Base-by-base conservation (phyloP, 1,140 invertebrate genomes). In the Heliconius hewitsoni region DNA sequence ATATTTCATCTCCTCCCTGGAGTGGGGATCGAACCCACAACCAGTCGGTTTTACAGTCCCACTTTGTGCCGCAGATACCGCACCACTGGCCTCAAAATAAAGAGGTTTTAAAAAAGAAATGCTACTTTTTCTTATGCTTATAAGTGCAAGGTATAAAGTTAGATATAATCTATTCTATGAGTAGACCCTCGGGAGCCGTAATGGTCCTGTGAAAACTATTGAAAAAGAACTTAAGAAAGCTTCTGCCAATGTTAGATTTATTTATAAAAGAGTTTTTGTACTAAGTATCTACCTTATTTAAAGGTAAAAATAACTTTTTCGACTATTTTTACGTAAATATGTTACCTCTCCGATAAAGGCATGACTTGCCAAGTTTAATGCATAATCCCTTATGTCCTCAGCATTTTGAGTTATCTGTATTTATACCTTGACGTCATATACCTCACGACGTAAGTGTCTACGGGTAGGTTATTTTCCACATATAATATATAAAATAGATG, bases 171-270 rank as follows among this genome's bases (percentile, higher is more conserved):
- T 86, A 84, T 81, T 82, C 84, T 84, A 83, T 84, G 78, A 79
- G 80, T 83, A 82, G 82, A 85, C 76, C 90, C 86, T 72, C 27
- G 90, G 84, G 91, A 83, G 79, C 81, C 79, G 82, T 91, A 92
- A 91, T 89, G 90, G 88, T 83, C 85, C 80, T 82, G 89, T 84
- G 85, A 88, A 90, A 89, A 86, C 86, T 81, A 85, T 82, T 83
- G 79, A 83, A 86, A 87, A 90, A 89, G 85, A 82, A 72, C 77
- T 81, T 76, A 70, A 81, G 78, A 88, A 87, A 82, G 85, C 83
- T 84, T 82, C 77, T 84, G 82, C 83, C 84, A 79, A 84, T 83
- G 85, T 83, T 84, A 90, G 87, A 91, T 91, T 92, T 91, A 92
- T 81, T 80, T 74, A 16, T 76, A 73, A 57, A 13, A 72, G 27